These are phyloP conservation scores for Atrichornis clamosus DNA, from an alignment of 2,113 vertebrate species.

Conservation along the genomic window DNA sequence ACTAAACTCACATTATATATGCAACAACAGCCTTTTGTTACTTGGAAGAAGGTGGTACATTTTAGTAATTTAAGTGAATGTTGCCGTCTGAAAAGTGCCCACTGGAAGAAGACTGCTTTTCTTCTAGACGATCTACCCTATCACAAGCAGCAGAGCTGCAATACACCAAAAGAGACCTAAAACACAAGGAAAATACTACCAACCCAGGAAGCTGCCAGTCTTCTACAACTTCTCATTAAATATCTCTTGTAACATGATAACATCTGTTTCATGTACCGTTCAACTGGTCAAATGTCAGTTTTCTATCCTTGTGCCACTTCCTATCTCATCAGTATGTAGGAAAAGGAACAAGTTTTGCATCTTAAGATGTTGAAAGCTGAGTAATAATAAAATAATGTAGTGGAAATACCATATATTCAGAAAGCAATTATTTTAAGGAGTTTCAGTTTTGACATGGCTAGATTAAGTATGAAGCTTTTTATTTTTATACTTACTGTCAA, in stretches of 20 bases:
- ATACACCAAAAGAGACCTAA: background rate
- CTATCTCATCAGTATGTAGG: conserved; percentile 46
- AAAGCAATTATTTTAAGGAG: conserved; percentile 59
- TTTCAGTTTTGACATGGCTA: conserved; percentile 59
- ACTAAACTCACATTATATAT: conserved; percentile 65
- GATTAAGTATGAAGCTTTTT: conserved; percentile 51
- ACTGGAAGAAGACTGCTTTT: background rate
- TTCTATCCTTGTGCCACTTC: conserved; percentile 14
- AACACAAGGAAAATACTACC: background rate
- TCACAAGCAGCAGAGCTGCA: background rate
- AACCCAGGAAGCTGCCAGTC: background rate
- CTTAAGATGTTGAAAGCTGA: conserved; percentile 23
- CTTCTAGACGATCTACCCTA: background rate
- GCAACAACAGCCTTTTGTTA: conserved; percentile 61
- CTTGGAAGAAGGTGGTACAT: conserved; percentile 51
- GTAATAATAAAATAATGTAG: conserved; percentile 43
- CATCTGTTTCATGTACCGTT: conserved; percentile 16
- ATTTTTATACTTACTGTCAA: conserved; percentile 52
- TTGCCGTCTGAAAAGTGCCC: conserved; percentile 52
- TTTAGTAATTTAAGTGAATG: conserved; percentile 68
- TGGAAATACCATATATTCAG: conserved; percentile 35
- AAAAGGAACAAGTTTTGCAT: conserved; percentile 38
- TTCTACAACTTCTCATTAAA: background rate
- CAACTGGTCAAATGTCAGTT: conserved; percentile 19
- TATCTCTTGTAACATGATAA: background rate